Percentiles rank a stretch among this genome's conserved stretches.
These are phyloP conservation scores for Cynopterus sphinx DNA, from an alignment of 2,797 vertebrate genomes.

Conservation along the genomic window DNA sequence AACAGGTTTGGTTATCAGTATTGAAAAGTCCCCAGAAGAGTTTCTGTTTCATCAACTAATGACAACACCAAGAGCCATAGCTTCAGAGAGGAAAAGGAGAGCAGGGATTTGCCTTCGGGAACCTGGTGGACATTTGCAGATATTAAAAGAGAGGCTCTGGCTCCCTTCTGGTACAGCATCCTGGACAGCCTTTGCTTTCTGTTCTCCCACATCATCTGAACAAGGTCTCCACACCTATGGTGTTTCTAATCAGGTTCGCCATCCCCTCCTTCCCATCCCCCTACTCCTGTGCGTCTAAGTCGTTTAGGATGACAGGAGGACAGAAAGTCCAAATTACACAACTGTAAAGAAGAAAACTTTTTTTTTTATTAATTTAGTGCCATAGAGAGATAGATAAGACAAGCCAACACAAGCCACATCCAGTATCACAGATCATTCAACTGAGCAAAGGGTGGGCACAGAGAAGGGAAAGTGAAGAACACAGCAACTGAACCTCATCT, in stretches of 20 bases:
- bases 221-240: not conserved
- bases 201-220: rapidly evolving
- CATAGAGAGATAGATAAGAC: not conserved
- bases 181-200: not conserved
- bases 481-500: rapidly evolving
- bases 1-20: not conserved
- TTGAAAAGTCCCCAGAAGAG: not conserved
- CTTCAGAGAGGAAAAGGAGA: not conserved
- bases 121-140: rapidly evolving
- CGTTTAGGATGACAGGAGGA: not conserved
- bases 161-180: not conserved
- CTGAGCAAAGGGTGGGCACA: not conserved
- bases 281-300: not conserved
- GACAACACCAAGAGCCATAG: not conserved
- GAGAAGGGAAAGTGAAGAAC: not conserved
- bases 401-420: not conserved
- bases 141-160: not conserved
- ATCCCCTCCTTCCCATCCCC: not conserved
- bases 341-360: not conserved
- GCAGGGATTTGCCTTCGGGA: not conserved
- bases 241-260: not conserved
- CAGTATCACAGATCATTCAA: not conserved
- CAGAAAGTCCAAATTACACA: not conserved
- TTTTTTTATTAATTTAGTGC: not conserved
- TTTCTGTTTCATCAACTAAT: not conserved